Evolutionary conservation across 2,113 vertebrate genomes (phyloP).

Genomic region (Phalacrocorax aristotelis): DNA sequence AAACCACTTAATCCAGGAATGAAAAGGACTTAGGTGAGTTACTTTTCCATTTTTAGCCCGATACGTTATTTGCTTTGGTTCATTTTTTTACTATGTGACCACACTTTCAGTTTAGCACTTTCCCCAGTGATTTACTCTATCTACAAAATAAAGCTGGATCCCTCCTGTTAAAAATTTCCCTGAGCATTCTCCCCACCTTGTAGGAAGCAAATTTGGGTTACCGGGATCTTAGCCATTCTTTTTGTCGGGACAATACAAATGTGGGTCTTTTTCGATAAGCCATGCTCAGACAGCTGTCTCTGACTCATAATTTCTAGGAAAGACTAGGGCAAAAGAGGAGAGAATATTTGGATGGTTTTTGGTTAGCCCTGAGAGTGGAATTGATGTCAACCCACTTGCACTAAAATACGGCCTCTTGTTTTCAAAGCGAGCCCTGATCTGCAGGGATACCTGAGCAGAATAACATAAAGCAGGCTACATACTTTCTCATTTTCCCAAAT

Average conservation of each 20-base stretch:
- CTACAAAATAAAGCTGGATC: background rate
- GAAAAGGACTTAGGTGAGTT: background rate
- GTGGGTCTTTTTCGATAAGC: background rate
- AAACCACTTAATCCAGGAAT: background rate
- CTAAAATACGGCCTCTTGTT: slow-evolving; percentile 33
- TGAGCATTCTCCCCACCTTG: background rate
- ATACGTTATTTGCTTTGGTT: background rate
- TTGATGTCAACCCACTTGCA: slow-evolving; percentile 7
- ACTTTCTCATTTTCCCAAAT: background rate
- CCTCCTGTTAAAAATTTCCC: background rate
- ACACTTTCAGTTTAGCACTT: background rate
- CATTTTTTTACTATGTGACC: background rate
- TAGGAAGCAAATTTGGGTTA: background rate
- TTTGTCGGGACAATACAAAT: background rate
- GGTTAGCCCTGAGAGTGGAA: background rate
- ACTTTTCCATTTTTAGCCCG: background rate
- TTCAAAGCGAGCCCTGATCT: slow-evolving; percentile 12
- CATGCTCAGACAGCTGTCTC: background rate
- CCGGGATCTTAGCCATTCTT: background rate
- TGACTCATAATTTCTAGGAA: slow-evolving; percentile 5
- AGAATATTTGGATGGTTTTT: background rate
- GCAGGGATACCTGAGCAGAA: slow-evolving; percentile 45
- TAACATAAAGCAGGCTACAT: background rate
- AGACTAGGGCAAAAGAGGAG: background rate
- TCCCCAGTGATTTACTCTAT: background rate